Evolutionary conservation across 2,888 invertebrate species (phyloP).

Genomic region (Tetramorium bicarinatum): DNA sequence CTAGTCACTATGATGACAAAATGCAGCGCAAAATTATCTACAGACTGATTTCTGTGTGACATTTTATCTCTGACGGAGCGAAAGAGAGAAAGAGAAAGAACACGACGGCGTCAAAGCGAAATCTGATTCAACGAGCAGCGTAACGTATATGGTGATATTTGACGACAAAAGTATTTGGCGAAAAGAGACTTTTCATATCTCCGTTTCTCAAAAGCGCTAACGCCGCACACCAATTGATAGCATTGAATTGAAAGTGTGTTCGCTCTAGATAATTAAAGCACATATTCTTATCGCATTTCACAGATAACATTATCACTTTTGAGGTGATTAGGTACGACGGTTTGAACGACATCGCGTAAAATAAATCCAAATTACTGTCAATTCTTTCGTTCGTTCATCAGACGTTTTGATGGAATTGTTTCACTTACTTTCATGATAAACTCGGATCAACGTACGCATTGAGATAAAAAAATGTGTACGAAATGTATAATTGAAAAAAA

Average conservation of each 20-base stretch:
- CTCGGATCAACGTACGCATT: neutral
- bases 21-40: neutral
- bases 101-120: neutral
- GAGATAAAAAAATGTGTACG: neutral
- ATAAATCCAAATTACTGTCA: neutral
- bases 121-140: neutral
- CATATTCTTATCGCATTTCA: slow-evolving; percentile 57
- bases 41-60: neutral
- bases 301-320: slow-evolving; percentile 20
- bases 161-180: neutral
- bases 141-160: neutral
- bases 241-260: neutral
- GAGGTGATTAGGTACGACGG: neutral
- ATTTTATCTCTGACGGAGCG: neutral
- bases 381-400: neutral
- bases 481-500: neutral
- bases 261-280: slow-evolving; percentile 63
- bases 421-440: neutral
- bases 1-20: neutral
- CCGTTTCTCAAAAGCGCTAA: neutral
- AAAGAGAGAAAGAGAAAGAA: too few relatives aligned
- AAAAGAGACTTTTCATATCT: neutral
- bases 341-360: neutral
- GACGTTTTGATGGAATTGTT: neutral
- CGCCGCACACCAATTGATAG: slow-evolving; percentile 36